These are phyloP conservation scores for Drosophila pseudotalamancana DNA, from an alignment of 2,888 invertebrate genomes.

Conservation along the genomic window DNA sequence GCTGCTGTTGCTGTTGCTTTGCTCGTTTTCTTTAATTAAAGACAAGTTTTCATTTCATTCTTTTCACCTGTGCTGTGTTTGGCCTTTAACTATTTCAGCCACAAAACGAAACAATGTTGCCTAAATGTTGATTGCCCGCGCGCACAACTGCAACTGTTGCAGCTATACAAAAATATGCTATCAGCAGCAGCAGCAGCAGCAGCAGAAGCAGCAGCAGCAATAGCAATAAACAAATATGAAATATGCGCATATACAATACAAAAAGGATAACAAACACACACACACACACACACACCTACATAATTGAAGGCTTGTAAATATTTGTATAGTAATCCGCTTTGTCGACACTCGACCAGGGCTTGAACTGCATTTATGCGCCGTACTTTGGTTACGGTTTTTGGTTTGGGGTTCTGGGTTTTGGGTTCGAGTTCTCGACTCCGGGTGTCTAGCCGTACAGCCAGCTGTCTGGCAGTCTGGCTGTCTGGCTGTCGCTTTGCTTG, in stretches of 20 bases:
- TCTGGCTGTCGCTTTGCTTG: slow-evolving; percentile 35
- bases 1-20: slow-evolving; percentile 28
- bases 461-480: slow-evolving; percentile 3
- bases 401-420: slow-evolving; percentile 9
- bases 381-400: slow-evolving; percentile 33
- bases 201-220: not conserved
- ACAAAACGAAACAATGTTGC: slow-evolving; percentile 56
- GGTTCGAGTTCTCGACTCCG: not conserved
- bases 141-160: slow-evolving; percentile 22
- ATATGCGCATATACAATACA: slow-evolving; percentile 28
- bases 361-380: slow-evolving; percentile 24
- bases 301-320: slow-evolving; percentile 70
- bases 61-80: slow-evolving; percentile 50
- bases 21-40: slow-evolving; percentile 73
- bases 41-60: slow-evolving; percentile 75
- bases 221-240: slow-evolving; percentile 27
- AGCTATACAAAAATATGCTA: slow-evolving; percentile 39
- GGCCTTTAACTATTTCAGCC: slow-evolving; percentile 51
- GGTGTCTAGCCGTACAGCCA: no score
- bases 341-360: slow-evolving; percentile 45
- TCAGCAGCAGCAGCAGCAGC: slow-evolving; percentile 23
- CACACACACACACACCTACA: slow-evolving; percentile 16
- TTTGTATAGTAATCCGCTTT: slow-evolving; percentile 74
- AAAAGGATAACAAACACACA: slow-evolving; percentile 28
- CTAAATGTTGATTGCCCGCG: slow-evolving; percentile 27